Evolutionary conservation across 2,113 vertebrate genomes (phyloP).

Genomic region (Amazona guildingii): DNA sequence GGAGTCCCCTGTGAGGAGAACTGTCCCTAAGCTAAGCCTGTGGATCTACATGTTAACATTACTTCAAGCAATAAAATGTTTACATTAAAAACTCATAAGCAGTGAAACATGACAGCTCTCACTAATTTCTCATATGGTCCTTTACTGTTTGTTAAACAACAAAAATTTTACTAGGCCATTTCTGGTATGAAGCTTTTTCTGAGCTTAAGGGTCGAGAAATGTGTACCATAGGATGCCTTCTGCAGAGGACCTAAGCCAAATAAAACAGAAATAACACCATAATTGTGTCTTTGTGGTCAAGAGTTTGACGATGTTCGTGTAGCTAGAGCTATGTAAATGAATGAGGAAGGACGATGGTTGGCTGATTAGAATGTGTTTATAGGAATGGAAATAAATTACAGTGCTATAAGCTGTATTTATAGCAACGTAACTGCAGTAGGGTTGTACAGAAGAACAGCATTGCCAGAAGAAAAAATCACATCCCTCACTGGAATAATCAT

Average conservation of each 20-base stretch:
- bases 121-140: neutral
- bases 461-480: neutral
- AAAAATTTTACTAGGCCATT: neutral
- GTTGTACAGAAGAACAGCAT: neutral
- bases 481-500: constrained; percentile 12
- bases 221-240: neutral
- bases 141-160: neutral
- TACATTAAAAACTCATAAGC: neutral
- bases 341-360: neutral
- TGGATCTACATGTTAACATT: neutral
- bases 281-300: neutral
- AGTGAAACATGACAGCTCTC: neutral
- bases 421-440: neutral
- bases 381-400: neutral
- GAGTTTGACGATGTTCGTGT: neutral
- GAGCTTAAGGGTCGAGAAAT: neutral
- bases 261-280: neutral
- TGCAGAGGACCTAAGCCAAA: neutral
- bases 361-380: constrained; percentile 16
- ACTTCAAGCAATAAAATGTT: neutral
- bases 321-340: neutral
- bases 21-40: neutral
- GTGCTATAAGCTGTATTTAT: constrained; percentile 2
- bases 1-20: neutral
- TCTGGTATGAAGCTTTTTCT: neutral